Base-by-base conservation (phyloP, 2,888 invertebrate genomes). In the Aquatica leii region DNA sequence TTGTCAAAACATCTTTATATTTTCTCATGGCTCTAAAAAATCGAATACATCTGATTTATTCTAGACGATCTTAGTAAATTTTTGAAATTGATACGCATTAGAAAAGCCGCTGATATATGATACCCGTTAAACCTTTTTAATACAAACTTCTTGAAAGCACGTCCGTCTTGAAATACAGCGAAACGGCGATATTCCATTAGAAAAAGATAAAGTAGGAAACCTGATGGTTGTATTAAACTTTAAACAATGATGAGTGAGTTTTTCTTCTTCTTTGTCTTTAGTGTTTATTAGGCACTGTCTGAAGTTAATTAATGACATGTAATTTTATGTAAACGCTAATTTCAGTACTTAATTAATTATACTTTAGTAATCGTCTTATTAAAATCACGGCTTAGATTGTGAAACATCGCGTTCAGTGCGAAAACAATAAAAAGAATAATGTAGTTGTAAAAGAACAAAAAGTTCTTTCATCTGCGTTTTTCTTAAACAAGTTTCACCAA, bases 201-300 rank as follows among this genome's bases (percentile, higher is more conserved):
- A 60, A 53, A 54, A 60, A 41, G 60, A 54, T 54, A 54, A 60
- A 60, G 49, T 48, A 31, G 35, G 41, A n/a, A 49, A 24, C 37
- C 37, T 60, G 54, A 61, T 49, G 49, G 50, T 35, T 41, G 62
- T 41, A 62, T 62, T 57, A 62, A 62, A 62, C 51, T 62, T 62
- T 62, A 62, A 62, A 62, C 57, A 56, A 62, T 57, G 62, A 62
- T 57, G 62, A 62, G 62, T 62, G 57, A 62, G 52, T 57, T 57
- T 56, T 15, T 12, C n/a, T n/a, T n/a, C n/a, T n/a, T n/a, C n/a
- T n/a, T n/a, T n/a, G n/a, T n/a, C n/a, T n/a, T n/a, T n/a, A n/a
- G n/a, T n/a, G n/a, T n/a, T n/a, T n/a, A n/a, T n/a, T n/a, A n/a
- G n/a, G n/a, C n/a, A n/a, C n/a, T n/a, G n/a, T n/a, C n/a, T n/a